A percentile compares a stretch with the other conserved stretches of the same genome.
phyloP scores from a whole-genome alignment of 2,888 invertebrate genomes.

The Eilema caniola region DNA sequence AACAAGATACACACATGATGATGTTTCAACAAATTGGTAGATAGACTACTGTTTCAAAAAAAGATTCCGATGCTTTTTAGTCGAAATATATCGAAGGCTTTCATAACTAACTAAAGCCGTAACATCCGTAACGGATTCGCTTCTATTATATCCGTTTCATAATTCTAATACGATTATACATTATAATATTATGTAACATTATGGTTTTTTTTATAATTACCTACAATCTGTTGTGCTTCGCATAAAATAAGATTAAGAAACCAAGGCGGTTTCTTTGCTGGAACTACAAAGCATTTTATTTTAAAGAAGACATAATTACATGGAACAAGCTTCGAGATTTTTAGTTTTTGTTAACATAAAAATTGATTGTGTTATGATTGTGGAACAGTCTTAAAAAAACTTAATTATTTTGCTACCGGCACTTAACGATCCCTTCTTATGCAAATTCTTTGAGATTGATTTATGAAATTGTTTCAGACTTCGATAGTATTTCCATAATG shows the following conservation, averaged over 20 bases:
- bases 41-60: background rate
- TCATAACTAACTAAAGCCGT: background rate
- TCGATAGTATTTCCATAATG: too few species aligned
- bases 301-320: slow-evolving; percentile 12
- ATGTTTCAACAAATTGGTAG: background rate
- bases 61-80: background rate
- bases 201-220: background rate
- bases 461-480: slow-evolving; percentile 32
- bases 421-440: slow-evolving; percentile 23
- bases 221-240: background rate
- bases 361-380: slow-evolving; percentile 50
- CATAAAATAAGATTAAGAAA: slow-evolving; percentile 4
- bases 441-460: slow-evolving; percentile 26
- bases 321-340: background rate
- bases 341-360: slow-evolving; percentile 49
- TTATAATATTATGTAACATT: slow-evolving; percentile 1
- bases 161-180: slow-evolving; percentile 1
- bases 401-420: slow-evolving; percentile 52
- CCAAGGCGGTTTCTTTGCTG: slow-evolving; percentile 3
- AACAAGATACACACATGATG: background rate
- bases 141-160: background rate
- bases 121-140: background rate
- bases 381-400: slow-evolving; percentile 43
- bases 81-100: background rate
- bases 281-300: slow-evolving; percentile 11